Evolutionary conservation across 2,113 vertebrate species (phyloP).

Genomic region (Opisthocomus hoazin): DNA sequence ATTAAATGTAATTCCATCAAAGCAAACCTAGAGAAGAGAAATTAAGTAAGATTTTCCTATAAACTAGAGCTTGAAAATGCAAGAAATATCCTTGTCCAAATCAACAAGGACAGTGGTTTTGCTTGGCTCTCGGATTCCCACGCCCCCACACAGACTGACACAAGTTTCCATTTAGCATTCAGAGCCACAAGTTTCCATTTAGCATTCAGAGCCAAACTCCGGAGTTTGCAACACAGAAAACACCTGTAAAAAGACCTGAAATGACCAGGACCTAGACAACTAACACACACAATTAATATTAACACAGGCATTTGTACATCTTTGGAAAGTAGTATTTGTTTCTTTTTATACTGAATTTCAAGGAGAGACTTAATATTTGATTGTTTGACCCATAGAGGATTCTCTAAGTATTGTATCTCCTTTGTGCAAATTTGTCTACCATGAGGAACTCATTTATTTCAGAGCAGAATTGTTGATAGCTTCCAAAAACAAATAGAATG

Average conservation of each 20-base stretch:
- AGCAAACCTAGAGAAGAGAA: neutral
- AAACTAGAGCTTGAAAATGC: neutral
- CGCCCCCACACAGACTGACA: fast-evolving
- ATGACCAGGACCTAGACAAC: neutral
- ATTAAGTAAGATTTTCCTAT: neutral
- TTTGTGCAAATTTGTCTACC: conserved; percentile 23
- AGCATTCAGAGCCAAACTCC: neutral
- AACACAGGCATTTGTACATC: neutral
- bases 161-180: neutral
- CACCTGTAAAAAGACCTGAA: neutral
- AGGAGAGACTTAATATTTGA: neutral
- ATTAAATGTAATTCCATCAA: neutral
- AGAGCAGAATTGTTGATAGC: neutral
- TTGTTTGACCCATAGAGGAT: neutral
- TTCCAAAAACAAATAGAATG: conserved; percentile 61
- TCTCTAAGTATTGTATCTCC: neutral
- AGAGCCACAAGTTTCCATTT: neutral
- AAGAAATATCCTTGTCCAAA: neutral
- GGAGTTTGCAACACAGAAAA: neutral
- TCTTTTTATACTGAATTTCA: neutral
- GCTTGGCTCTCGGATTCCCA: neutral
- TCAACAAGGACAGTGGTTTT: neutral
- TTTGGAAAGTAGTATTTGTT: neutral
- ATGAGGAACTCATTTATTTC: neutral
- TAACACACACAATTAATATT: neutral